A percentile compares a stretch with the other conserved stretches of the same genome.
Evolutionary conservation across 2,113 vertebrate species (phyloP).

Genomic region (Boulengerochromis microlepis): DNA sequence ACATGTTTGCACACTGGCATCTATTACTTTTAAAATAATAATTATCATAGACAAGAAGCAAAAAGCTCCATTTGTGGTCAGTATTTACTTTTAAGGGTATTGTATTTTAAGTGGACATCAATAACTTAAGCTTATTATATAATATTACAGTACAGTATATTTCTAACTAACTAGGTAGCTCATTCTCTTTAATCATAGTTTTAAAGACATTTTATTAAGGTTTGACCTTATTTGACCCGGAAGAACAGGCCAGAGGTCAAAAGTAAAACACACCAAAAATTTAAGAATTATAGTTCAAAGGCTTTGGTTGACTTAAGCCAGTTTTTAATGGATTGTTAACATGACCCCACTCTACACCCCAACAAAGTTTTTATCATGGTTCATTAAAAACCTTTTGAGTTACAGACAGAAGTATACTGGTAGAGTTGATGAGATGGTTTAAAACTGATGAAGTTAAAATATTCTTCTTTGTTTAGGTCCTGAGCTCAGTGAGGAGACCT

Average conservation of each 20-base stretch:
- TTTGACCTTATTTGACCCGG: background rate
- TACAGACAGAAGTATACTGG: background rate
- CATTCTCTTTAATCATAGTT: background rate
- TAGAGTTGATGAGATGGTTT: background rate
- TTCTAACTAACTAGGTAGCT: background rate
- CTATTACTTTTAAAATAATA: background rate
- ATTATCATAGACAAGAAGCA: background rate
- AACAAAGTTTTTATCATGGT: background rate
- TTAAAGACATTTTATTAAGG: background rate
- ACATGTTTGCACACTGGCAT: background rate
- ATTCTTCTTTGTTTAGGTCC: constrained; percentile 69
- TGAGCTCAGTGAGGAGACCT: constrained; percentile 89
- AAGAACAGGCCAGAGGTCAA: background rate
- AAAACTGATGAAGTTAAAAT: background rate
- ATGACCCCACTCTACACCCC: background rate
- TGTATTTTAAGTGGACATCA: background rate
- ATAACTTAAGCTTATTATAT: background rate
- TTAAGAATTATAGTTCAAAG: background rate
- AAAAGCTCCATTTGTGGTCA: background rate
- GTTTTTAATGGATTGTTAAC: background rate
- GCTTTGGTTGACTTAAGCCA: background rate
- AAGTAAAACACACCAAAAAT: background rate
- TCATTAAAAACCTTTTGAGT: background rate
- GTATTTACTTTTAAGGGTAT: background rate
- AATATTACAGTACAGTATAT: background rate